These are phyloP conservation scores for Meloidogyne exigua DNA, from an alignment of 1,140 invertebrate species.

Conservation along the genomic window DNA sequence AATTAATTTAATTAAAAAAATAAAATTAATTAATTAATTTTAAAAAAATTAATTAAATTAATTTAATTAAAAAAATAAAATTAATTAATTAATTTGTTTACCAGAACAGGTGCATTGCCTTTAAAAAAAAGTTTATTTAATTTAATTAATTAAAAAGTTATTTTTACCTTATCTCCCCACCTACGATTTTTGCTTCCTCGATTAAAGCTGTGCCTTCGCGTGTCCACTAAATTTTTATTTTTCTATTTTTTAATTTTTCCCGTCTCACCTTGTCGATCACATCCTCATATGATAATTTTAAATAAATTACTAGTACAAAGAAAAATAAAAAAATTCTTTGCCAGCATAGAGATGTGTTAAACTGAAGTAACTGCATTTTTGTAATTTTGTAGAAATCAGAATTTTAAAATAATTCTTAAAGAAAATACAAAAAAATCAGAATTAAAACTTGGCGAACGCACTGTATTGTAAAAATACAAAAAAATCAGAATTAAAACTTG, in stretches of 20 bases:
- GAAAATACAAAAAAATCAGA: too few species aligned
- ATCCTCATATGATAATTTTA: conserved; percentile 3
- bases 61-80: too few species aligned
- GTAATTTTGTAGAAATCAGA: neutral
- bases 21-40: too few species aligned
- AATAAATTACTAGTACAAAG: neutral
- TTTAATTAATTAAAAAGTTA: too few species aligned
- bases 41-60: too few species aligned
- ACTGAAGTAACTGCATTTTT: neutral
- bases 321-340: neutral
- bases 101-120: conserved; percentile 51
- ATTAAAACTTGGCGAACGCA: too few species aligned
- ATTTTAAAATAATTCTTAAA: neutral
- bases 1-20: too few species aligned
- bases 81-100: neutral
- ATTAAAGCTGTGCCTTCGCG: conserved; percentile 31
- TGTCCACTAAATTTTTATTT: conserved; percentile 23
- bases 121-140: too few species aligned
- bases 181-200: conserved; percentile 39
- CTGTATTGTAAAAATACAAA: too few species aligned
- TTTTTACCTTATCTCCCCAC: conserved; percentile 33
- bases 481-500: too few species aligned
- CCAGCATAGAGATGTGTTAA: neutral
- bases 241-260: neutral
- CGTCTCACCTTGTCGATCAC: conserved; percentile 28